Evolutionary conservation across 2,888 invertebrate genomes (phyloP), one percentile per base, ranked within the genome.

Genomic region (Hypselothyrea guttata): DNA sequence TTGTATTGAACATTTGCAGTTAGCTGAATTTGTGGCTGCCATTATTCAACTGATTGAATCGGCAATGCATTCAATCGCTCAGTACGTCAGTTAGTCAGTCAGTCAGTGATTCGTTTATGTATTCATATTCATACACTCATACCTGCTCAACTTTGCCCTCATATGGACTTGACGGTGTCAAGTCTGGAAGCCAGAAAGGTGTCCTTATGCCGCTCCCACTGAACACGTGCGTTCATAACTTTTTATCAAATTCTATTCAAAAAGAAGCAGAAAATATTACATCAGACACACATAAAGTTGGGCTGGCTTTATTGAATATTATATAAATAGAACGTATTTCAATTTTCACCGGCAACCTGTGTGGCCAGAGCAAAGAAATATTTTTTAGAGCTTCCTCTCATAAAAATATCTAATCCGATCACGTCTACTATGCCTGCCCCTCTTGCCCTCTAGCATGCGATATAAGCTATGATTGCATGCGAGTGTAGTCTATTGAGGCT

Each of bases 1-100:
- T 85, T 85, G 81, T 81, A 81, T 85, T 81, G 86, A 85, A 81
- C 73, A 81, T 84, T 82, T 78, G 75, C 85, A 78, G 78, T 84
- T 78, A 78, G 78, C 83, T 71, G 82, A 79, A 83, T 77, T 77
- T 74, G 67, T 56, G 79, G 61, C 67, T 67, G 78, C 60, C 65
- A 82, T 84, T 79, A 84, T 79, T 71, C 83, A 71, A 64, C 68
- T 82, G 79, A 84, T 84, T 79, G 79, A 68, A 79, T 85, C 67
- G 75, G 60, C 59, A 62, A 62, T 84, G 85, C 79, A 73, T 70
- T 71, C 47, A 35, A n/a, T 35, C 31, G 33, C 33, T 35, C 63
- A 58, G 44, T 49, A 59, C 48, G 44, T 47, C 52, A 60, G 22
- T 47, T 49, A 60, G 22, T 42, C 65, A 68, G 8, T 49, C 30